Base-by-base conservation (phyloP, 2,888 invertebrate species). In the Elegia similella region DNA sequence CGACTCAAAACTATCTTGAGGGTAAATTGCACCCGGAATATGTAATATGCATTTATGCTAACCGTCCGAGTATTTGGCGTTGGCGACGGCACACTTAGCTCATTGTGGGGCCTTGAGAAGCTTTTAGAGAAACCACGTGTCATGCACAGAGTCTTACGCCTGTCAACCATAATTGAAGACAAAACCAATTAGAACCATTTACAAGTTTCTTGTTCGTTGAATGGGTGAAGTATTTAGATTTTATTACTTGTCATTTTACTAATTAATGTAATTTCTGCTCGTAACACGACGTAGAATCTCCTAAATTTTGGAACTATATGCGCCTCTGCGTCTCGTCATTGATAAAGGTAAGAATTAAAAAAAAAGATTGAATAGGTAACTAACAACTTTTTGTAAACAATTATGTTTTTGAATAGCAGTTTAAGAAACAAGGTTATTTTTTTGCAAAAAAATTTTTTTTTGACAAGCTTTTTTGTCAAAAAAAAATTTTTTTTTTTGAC, bases 101-200 rank as follows among this genome's bases (percentile, higher is more conserved):
- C 52, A 42, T 42, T 53, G 52, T 53, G 42, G 6, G 42, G 42
- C 52, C 52, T 53, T 53, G 52, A 53, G 42, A 42, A 53, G 42
- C 42, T 42, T 42, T 53, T 53, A 53, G 42, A 47, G 29, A 47
- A 23, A 47, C 29, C 47, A 30, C 13, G 47, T 47, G 29, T 29
- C 2, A 23, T 8, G 12, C 16, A 23, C 38, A 52, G 38, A 12
- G 10, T 38, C 17, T 52, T 12, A 52, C 38, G 34, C 52, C n/a
- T 38, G 23, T 42, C 23, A 23, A 53, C 2, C 7, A 13, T 52
- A 8, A 29, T 29, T 42, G 2, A 13, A 15, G 23, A 13, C 1
- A 29, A 34, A 32, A 50, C 16, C 16, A 34, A 50, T 50, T 50
- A 34, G 34, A 12, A 50, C 13, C 29, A 47, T 30, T 47, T 29